A percentile compares a stretch with the other conserved stretches of the same genome.
These are phyloP conservation scores for Diaphora mendica DNA, from an alignment of 2,888 invertebrate species.

Conservation along the genomic window DNA sequence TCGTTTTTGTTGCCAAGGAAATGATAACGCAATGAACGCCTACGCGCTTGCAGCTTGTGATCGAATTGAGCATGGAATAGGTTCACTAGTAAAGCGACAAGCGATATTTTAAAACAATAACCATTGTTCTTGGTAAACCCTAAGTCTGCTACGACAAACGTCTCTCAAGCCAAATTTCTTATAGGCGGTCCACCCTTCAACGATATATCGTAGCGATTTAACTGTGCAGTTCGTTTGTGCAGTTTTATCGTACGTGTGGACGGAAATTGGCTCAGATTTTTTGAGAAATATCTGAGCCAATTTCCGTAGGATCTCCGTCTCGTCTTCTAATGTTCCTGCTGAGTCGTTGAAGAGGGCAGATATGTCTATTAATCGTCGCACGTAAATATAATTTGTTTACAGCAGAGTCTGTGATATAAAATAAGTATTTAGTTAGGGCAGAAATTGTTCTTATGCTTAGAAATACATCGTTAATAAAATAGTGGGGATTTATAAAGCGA, in stretches of 20 bases:
- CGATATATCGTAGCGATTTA: too few relatives aligned
- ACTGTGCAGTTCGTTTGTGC: too few relatives aligned
- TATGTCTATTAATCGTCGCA: too few relatives aligned
- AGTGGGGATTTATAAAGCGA: not conserved
- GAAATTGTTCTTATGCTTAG: too few relatives aligned
- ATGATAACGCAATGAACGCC: not conserved
- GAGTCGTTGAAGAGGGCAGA: not conserved
- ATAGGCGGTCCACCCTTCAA: too few relatives aligned
- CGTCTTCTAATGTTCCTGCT: not conserved
- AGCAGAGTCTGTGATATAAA: not conserved
- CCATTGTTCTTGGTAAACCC: not conserved
- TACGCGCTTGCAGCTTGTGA: not conserved
- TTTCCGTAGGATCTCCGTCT: not conserved
- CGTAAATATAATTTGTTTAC: too few relatives aligned
- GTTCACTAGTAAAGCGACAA: too few relatives aligned
- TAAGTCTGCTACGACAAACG: not conserved
- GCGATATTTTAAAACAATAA: not conserved
- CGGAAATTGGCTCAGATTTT: too few relatives aligned
- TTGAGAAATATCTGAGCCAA: too few relatives aligned
- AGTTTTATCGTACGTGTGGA: too few relatives aligned
- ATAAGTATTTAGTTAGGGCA: not conserved
- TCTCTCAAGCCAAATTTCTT: not conserved
- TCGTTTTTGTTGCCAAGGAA: not conserved
- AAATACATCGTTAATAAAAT: too few relatives aligned
- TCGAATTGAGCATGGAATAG: too few relatives aligned